Base-by-base conservation (phyloP, 1,140 invertebrate genomes). In the Drosophila pseudoobscura region DNA sequence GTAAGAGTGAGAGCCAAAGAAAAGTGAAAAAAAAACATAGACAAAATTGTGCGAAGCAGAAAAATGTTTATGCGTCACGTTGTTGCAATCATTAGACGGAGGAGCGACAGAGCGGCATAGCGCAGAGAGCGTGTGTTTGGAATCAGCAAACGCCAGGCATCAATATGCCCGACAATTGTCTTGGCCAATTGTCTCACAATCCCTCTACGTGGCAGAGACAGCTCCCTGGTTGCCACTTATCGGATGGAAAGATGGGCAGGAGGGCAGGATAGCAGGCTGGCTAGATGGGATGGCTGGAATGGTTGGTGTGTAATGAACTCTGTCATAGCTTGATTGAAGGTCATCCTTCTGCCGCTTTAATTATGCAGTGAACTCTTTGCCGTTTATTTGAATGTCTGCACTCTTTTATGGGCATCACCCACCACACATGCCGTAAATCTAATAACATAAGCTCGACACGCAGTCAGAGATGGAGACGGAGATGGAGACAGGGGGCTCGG, bases 361-460 rank as follows among this genome's bases (percentile, higher is more conserved):
- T 85, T 87, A 87, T 80, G 77, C 64, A 87, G 82, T 80, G 77
- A 87, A 87, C 80, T 87, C 80, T 85, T 85, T 87, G 77, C 74
- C 54, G 68, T 69, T 68, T 70, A 85, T 82, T 82, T 87, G 73
- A 87, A 87, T 85, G 78, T 87, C 75, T 56, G 78, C 46, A 39
- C 35, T 66, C 59, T 73, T 87, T 87, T 88, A 87, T 87, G 74
- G 46, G 29, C 51, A 63, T 29, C 71, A 64, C 51, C 69, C 51
- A 71, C 51, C 15, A 58, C 45, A 53, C 6, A 26, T 7, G 17
- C 55, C 55, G 78, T 87, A 88, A 78, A 88, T 87, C 83, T 87
- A 88, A 87, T 87, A 87, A 82, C 75, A 85, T 80, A 84, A 84
- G 61, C 76, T 72, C 71, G 65, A 57, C 20, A 57, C 11, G 44